phyloP scores from a whole-genome alignment of 64 coral and sea anemone genomes.

The Orbicella faveolata region DNA sequence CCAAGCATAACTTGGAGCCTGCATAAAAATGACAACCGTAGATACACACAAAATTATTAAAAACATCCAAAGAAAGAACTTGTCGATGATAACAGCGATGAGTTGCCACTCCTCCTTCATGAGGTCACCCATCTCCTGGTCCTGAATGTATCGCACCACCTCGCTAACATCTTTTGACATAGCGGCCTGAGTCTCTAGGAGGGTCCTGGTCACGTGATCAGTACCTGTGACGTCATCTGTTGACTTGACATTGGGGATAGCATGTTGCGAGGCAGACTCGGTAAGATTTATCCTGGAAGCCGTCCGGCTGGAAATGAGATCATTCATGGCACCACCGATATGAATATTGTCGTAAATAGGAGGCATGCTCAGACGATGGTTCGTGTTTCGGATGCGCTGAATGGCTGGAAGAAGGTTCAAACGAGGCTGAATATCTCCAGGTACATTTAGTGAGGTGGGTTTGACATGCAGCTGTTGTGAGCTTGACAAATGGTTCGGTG shows the following conservation, averaged over 20 bases:
- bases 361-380: slow-evolving; percentile 11
- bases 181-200: slow-evolving; percentile 54
- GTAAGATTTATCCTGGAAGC: neutral
- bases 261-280: neutral
- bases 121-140: slow-evolving; percentile 63
- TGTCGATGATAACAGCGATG: slow-evolving; percentile 61
- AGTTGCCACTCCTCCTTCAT: slow-evolving; percentile 73
- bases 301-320: neutral
- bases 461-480: neutral
- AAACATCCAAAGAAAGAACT: slow-evolving; percentile 77
- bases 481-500: neutral
- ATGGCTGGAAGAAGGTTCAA: slow-evolving; percentile 5
- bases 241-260: neutral
- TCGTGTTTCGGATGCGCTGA: neutral
- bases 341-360: slow-evolving; percentile 18
- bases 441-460: neutral
- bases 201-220: slow-evolving; percentile 47
- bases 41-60: slow-evolving; percentile 45
- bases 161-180: slow-evolving; percentile 59
- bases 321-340: neutral
- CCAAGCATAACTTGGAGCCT: slow-evolving; percentile 65
- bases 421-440: slow-evolving; percentile 17
- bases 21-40: slow-evolving; percentile 59
- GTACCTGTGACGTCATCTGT: neutral
- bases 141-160: slow-evolving; percentile 61